Evolutionary conservation across 1,140 invertebrate genomes (phyloP), one percentile per base, ranked within the genome.

Genomic region (Dinothrombium tinctorium): DNA sequence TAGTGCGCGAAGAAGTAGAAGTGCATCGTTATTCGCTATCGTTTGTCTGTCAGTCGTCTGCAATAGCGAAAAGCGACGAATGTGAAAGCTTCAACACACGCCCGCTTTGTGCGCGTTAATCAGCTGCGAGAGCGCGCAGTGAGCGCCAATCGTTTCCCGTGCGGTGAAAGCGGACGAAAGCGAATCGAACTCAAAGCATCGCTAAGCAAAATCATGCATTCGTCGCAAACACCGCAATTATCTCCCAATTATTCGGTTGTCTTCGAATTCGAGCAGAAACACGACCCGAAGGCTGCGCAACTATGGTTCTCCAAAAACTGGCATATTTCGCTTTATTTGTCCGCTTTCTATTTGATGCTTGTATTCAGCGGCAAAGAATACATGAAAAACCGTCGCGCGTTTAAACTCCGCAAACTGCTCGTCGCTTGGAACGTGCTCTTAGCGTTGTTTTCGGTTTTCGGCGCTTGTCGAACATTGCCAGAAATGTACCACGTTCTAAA

Each of bases 331-430:
- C 39, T 46, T 24, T 43, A 42, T 23, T 43, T n/a, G n/a, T 7
- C 33, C 15, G 6, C 25, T n/a, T 14, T 40, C 3, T 31, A 33
- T n/a, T 20, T 31, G 28, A 8, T 32, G 6, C 7, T 40, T 84
- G 2, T 74, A 76, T 56, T 84, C 84, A 0, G 59, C 63, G 32
- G 83, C 84, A 1, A 70, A 74, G 50, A 71, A 90, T 33, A 72
- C 70, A 42, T 94, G 84, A 83, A 66, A 74, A 37, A 60, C 79
- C 40, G 80, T 84, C 62, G 77, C 83, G 57, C 26, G 21, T 33
- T 40, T 9, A 24, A 40, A 22, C 17, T 40, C 2, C 31, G 21
- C 11, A 11, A 19, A 11, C 6, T 24, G 1, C 19, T 40, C 19
- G n/a, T 14, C 17, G 6, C 32, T n/a, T 40, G 39, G 39, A 40